Base-by-base conservation (phyloP, 2,888 invertebrate species). In the Tetramorium bicarinatum region DNA sequence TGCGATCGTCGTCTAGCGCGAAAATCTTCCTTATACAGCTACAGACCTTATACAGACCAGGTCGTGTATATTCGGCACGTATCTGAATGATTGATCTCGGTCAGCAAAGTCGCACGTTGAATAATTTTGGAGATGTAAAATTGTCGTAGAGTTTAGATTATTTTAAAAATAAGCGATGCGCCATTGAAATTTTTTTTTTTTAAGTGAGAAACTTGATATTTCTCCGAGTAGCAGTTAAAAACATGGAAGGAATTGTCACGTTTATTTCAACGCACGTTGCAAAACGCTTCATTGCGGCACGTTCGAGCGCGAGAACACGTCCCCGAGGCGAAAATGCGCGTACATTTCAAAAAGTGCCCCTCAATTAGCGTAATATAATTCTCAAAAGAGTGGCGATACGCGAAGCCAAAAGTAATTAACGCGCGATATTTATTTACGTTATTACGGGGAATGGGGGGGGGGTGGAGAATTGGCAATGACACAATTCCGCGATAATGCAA, bases 1-100 rank as follows among this genome's bases (percentile, higher is more conserved):
- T 47, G 66, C 79, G 49, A 62, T 62, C 56, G 71, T 79, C 71
- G 69, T 69, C 71, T 29, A 44, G n/a, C 47, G 77, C 41, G 52
- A 15, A 76, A 38, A 67, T 67, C 41, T 41, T 52, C n/a, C 38
- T 76, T 25, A n/a, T 18, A 49, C 11, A 18, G 47, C 21, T 64
- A n/a, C 11, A 34, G n/a, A n/a, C n/a, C n/a, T n/a, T n/a, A n/a
- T n/a, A n/a, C n/a, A n/a, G 18, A 21, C 29, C 18, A 29, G n/a
- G 18, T 74, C 25, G 74, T 13, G 49, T n/a, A n/a, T 34, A 13
- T n/a, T 49, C 6, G 29, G 11, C 15, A 49, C 25, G 11, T 25
- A 25, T 2, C 44, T n/a, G 47, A 34, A n/a, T 34, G 34, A 38
- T 72, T 18, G 21, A 1, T 41, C n/a, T 44, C 13, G 44, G 13